Evolutionary conservation across 2,888 invertebrate genomes (phyloP), one percentile per base, ranked within the genome.

Genomic region (Thysanoteuthis rhombus): DNA sequence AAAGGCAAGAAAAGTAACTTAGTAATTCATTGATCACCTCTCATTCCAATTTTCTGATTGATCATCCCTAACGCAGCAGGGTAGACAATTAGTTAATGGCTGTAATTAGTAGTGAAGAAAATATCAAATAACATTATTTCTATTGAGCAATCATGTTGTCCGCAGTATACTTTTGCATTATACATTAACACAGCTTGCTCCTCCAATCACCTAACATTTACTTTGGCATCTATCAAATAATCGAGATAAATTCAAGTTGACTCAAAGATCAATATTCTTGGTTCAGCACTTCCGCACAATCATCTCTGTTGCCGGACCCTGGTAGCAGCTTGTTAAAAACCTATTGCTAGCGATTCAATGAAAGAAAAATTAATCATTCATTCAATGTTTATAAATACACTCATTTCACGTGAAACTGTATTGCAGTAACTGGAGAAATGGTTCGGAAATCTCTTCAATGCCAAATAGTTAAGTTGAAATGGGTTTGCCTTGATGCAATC

Each of bases 211-310:
- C n/a, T 16, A 36, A n/a, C 75, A 75, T 75, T 75, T 75, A 75
- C 75, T 75, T 75, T 75, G 75, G 75, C n/a, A 75, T 75, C 75
- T n/a, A 75, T 75, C 75, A 75, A 75, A 75, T 75, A n/a, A 75
- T 75, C 12, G 75, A 75, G n/a, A 75, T 75, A 4, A 75, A 75
- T 75, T 75, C 75, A n/a, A 75, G 16, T 75, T 75, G 75, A 75
- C 75, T n/a, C 75, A 16, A 1, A 19, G 75, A 75, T 75, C n/a
- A n/a, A 75, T 75, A 75, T 75, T 75, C 12, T n/a, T n/a, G 19
- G n/a, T 75, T 75, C 16, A 75, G n/a, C 58, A 75, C 75, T n/a
- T 75, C 36, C n/a, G 36, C 1, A 12, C 75, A 12, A 75, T 75
- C n/a, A 16, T n/a, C n/a, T n/a, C 16, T 12, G 10, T 75, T 75